Evolutionary conservation across 2,797 vertebrate genomes (phyloP).

Genomic region (Sylvilagus floridanus): DNA sequence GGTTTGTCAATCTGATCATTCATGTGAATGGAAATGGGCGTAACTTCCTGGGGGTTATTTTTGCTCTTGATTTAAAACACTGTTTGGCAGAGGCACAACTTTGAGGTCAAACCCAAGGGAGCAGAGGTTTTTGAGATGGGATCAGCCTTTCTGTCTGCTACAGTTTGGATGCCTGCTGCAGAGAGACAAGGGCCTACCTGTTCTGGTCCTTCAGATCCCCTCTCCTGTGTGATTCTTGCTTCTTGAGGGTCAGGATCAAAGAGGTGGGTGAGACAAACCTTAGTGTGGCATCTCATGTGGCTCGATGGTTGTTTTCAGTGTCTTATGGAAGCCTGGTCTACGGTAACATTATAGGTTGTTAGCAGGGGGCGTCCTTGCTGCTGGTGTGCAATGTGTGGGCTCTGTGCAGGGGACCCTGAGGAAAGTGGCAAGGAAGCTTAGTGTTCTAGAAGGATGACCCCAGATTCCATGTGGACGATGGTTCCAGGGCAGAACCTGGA

Average conservation of each 20-base stretch:
- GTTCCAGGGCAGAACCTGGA: background rate
- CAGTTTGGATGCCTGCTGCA: background rate
- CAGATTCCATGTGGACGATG: background rate
- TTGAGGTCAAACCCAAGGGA: slow-evolving; percentile 23
- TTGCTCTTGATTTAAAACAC: slow-evolving; percentile 43
- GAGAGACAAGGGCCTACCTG: background rate
- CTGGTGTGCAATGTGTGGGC: background rate
- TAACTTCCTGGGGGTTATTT: background rate
- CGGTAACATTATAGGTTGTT: background rate
- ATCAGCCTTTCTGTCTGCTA: background rate
- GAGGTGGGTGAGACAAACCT: background rate
- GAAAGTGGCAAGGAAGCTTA: background rate
- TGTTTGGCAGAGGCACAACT: slow-evolving; percentile 5
- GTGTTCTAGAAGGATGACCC: background rate
- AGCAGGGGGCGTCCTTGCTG: background rate
- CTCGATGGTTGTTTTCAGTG: background rate
- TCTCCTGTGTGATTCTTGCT: background rate
- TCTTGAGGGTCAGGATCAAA: background rate
- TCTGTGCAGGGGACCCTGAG: background rate
- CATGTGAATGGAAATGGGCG: background rate
- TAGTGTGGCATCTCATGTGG: background rate
- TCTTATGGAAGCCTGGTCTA: background rate
- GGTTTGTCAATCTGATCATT: background rate
- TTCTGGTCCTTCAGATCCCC: background rate
- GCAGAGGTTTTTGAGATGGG: background rate